Evolutionary conservation across 2,888 invertebrate genomes (phyloP), one percentile per base, ranked within the genome.

Genomic region (Drosophila cracens): DNA sequence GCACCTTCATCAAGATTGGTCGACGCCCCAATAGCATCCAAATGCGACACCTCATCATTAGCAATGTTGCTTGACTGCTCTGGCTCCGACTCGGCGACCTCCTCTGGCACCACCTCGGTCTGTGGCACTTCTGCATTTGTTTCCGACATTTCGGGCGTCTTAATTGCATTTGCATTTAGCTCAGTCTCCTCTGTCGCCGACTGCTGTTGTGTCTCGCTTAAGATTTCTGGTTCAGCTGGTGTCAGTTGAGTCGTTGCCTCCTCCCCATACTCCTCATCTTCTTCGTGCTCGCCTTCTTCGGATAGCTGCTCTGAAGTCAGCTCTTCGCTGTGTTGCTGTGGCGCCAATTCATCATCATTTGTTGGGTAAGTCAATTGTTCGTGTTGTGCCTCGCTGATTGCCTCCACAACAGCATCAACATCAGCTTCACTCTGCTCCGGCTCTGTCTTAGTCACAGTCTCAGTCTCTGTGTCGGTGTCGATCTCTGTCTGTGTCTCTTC

Each of bases 291-390:
- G 18, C 46, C 49, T 31, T 61, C 58, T 21, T 65, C 57, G 21
- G 34, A 54, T 34, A 58, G 29, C 65, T 66, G 64, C 69, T 69
- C 79, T 63, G 74, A 70, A 74, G 63, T 61, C 54, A 51, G 66
- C 54, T 72, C 74, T 59, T 70, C 71, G 48, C 51, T 76, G 60
- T 61, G 61, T 57, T 76, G 76, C 56, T 80, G 68, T 85, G 89
- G 86, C 87, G 89, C 89, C 89, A 87, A 87, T 87, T 87, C 87
- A 90, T 88, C 89, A 86, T 88, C 87, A 90, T 88, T 88, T 88
- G 88, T 79, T 90, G 89, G 84, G 84, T 84, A 81, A 80, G 88
- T 81, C 82, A 87, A 80, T 76, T 87, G 85, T 70, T 87, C 82
- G 75, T 83, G 82, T 71, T 85, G 79, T 67, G 86, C 82, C 79